These are phyloP conservation scores for Bimastos eiseni DNA, from an alignment of 2,888 invertebrate genomes.

Conservation along the genomic window DNA sequence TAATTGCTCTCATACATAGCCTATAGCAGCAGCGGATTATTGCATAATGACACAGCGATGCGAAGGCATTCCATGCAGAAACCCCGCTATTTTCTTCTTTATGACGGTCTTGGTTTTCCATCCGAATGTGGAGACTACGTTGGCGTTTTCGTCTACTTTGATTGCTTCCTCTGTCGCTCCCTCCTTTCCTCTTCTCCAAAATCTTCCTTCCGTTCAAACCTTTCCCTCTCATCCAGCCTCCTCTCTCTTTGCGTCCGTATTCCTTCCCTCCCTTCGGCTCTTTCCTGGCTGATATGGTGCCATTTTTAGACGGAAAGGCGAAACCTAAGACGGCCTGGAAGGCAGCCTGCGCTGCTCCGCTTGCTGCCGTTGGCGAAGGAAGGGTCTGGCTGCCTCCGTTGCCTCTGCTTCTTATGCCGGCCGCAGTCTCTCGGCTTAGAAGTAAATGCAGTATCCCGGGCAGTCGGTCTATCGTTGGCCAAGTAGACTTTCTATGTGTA, in stretches of 20 bases:
- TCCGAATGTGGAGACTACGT: not conserved
- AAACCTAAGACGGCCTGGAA: conserved; percentile 20
- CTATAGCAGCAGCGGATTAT: too few species aligned
- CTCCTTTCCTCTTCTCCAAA: not conserved
- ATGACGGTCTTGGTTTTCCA: not conserved
- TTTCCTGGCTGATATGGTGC: not conserved
- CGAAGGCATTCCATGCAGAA: not conserved
- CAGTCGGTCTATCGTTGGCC: not conserved
- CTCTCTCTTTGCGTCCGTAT: not conserved
- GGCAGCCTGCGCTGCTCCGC: not conserved
- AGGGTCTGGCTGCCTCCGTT: not conserved
- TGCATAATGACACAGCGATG: too few species aligned
- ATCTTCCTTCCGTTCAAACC: conserved; percentile 9
- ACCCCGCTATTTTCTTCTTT: not conserved
- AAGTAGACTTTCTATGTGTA: not conserved
- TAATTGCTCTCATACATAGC: not conserved
- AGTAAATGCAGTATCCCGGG: not conserved
- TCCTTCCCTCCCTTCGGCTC: conserved; percentile 18
- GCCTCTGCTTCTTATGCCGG: conserved; percentile 29
- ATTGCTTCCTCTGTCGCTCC: not conserved
- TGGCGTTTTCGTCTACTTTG: not conserved
- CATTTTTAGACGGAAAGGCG: conserved; percentile 13
- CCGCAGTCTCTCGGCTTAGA: not conserved
- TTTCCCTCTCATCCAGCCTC: not conserved
- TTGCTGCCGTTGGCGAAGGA: not conserved